These are phyloP conservation scores for Emydura subglobosa DNA, from an alignment of 2,113 vertebrate species.

Conservation along the genomic window DNA sequence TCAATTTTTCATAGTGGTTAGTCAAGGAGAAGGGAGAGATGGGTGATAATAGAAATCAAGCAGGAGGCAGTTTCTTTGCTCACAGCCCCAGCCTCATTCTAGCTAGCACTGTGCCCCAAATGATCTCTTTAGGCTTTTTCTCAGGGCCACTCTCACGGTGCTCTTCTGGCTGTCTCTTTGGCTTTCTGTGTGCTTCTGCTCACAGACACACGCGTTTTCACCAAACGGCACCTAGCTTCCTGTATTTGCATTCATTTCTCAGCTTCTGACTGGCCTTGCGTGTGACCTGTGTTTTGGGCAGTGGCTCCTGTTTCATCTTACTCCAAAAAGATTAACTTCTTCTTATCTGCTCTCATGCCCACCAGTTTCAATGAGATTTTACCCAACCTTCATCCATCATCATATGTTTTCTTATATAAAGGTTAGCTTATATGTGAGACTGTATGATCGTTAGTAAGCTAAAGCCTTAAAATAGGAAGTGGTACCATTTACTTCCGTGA, in stretches of 20 bases:
- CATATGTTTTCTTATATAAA: not conserved
- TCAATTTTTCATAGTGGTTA: not conserved
- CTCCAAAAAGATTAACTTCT: fast-evolving
- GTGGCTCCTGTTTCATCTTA: not conserved
- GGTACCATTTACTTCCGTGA: not conserved
- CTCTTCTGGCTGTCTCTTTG: not conserved
- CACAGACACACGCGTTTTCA: fast-evolving
- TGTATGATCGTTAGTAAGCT: not conserved
- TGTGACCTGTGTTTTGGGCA: not conserved
- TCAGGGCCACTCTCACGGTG: not conserved
- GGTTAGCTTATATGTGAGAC: not conserved
- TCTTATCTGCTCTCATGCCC: fast-evolving
- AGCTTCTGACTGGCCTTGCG: not conserved
- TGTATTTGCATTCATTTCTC: fast-evolving
- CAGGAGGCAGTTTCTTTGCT: not conserved
- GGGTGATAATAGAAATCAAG: fast-evolving
- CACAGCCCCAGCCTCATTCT: not conserved
- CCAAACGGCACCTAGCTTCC: not conserved
- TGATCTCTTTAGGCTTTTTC: not conserved
- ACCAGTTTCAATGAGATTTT: fast-evolving
- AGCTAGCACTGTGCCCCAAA: fast-evolving
- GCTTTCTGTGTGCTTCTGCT: not conserved
- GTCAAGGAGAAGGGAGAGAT: not conserved
- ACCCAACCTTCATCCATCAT: fast-evolving
- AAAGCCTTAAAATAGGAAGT: constrained; percentile 32